phyloP scores from a whole-genome alignment of 2,797 vertebrate genomes.

The Leptoclinus maculatus region DNA sequence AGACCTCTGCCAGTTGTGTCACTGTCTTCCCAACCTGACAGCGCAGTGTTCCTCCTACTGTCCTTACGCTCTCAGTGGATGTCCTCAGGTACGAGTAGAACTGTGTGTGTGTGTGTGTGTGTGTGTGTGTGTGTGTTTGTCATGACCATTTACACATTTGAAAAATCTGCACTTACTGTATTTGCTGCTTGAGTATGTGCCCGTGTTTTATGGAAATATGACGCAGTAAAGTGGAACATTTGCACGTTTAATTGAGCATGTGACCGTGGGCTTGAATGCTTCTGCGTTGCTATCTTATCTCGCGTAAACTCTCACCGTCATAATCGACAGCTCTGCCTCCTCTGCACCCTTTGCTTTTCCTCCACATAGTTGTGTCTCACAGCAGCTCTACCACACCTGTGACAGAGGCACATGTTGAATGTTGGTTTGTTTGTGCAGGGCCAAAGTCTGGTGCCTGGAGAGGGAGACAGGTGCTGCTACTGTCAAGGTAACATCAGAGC shows the following conservation, averaged over 20 bases:
- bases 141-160: neutral
- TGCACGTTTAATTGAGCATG: neutral
- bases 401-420: neutral
- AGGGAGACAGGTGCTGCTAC: conserved; percentile 85
- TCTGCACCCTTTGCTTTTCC: conserved; percentile 4
- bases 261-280: neutral
- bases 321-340: neutral
- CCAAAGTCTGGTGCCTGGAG: conserved; percentile 81
- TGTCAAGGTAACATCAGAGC: conserved; percentile 72
- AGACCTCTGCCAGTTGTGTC: conserved; percentile 86
- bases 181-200: neutral
- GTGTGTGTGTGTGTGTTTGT: neutral
- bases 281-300: conserved; percentile 13
- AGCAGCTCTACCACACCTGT: neutral
- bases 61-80: conserved; percentile 76
- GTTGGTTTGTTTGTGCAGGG: conserved; percentile 77
- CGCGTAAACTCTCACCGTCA: neutral
- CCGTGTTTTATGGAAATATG: neutral
- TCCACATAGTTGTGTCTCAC: neutral
- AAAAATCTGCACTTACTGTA: neutral
- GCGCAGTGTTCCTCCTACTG: conserved; percentile 87
- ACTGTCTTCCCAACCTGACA: conserved; percentile 82
- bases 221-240: neutral
- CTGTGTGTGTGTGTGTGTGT: no score
- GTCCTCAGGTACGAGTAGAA: conserved; percentile 85